Percentiles rank a stretch among this genome's conserved stretches.
Evolutionary conservation across 1,140 invertebrate species (phyloP).

Genomic region (Spodoptera litura): DNA sequence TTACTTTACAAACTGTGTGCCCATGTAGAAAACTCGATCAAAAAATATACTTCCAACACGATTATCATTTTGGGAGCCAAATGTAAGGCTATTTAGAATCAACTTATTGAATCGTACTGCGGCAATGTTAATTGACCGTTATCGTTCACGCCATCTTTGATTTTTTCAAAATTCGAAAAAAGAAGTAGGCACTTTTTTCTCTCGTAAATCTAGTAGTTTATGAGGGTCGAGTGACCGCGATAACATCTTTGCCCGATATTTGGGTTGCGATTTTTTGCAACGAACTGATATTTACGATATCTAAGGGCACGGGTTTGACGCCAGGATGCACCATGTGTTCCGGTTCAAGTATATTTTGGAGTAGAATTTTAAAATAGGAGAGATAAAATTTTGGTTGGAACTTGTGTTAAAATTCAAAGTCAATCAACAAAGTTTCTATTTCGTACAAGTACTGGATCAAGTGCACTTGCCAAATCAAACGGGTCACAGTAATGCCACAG

Average conservation of each 20-base stretch:
- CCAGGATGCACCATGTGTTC: too few species aligned
- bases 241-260: conserved; percentile 54
- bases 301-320: background rate
- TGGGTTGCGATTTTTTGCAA: conserved; percentile 27
- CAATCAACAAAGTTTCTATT: background rate
- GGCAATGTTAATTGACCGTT: conserved; percentile 62
- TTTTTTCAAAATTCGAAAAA: conserved; percentile 35
- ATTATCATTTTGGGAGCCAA: too few species aligned
- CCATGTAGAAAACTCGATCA: background rate
- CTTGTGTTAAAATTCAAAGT: too few species aligned
- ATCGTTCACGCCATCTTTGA: conserved; percentile 64
- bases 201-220: conserved; percentile 68
- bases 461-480: conserved; percentile 37
- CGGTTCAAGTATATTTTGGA: too few species aligned
- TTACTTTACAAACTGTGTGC: too few species aligned
- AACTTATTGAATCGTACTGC: conserved; percentile 43
- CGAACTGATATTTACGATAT: conserved; percentile 2
- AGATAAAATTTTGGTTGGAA: too few species aligned
- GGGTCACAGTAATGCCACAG: conserved; percentile 9
- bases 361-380: too few species aligned
- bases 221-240: conserved; percentile 50
- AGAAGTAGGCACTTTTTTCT: conserved; percentile 46
- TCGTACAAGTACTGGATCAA: conserved; percentile 21
- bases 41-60: background rate
- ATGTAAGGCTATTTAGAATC: conserved; percentile 42